Percentiles rank a stretch among this genome's conserved stretches.
These are phyloP conservation scores for Bucco capensis DNA, from an alignment of 2,113 vertebrate species.

Conservation along the genomic window DNA sequence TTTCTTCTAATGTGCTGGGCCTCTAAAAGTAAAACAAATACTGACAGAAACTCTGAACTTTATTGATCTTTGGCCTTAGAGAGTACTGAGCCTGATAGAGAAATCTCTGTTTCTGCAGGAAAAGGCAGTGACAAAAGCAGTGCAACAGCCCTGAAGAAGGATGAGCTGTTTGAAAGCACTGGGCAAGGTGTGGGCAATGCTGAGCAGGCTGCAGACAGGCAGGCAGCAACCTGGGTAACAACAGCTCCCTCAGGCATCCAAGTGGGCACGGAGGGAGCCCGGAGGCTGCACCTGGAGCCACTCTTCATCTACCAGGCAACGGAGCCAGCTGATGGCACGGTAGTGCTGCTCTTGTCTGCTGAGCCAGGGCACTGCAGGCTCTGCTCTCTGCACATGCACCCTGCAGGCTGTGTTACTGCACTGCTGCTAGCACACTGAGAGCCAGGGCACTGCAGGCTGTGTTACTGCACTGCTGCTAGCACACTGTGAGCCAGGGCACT, in stretches of 20 bases:
- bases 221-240: conserved; percentile 82
- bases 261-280: conserved; percentile 77
- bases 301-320: conserved; percentile 77
- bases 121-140: conserved; percentile 33
- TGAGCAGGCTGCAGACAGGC: not conserved
- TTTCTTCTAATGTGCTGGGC: not conserved
- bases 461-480: not conserved
- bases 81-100: not conserved
- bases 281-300: conserved; percentile 61
- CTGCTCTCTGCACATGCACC: not conserved
- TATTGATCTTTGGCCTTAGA: not conserved
- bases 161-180: conserved; percentile 25
- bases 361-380: too few relatives aligned
- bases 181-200: not conserved
- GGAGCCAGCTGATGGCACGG: conserved; percentile 82
- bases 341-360: too few relatives aligned
- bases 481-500: too few relatives aligned
- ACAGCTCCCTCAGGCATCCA: conserved; percentile 81
- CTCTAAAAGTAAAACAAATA: not conserved
- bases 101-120: conserved; percentile 35
- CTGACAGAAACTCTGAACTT: not conserved
- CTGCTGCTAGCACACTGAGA: too few relatives aligned
- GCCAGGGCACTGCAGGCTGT: too few relatives aligned
- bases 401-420: not conserved
- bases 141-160: not conserved